Evolutionary conservation across 2,888 invertebrate species (phyloP).

Genomic region (Perithous albicinctus): DNA sequence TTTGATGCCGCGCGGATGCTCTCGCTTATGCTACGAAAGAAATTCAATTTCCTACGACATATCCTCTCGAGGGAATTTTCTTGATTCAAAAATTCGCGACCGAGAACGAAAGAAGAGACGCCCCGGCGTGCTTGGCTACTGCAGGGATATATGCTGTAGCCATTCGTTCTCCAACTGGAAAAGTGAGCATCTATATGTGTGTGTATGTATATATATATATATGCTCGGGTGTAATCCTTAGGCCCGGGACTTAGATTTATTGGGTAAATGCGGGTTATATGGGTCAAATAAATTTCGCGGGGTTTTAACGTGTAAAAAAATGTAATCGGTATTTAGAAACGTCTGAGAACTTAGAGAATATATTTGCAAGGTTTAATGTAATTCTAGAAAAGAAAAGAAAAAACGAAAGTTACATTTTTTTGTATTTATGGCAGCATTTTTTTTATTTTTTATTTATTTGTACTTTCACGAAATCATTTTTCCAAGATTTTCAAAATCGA

Average conservation of each 20-base stretch:
- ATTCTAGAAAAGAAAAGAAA: no score
- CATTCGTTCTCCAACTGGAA: slow-evolving; percentile 19
- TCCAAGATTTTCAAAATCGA: no score
- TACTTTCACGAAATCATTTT: no score
- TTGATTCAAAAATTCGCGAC: slow-evolving; percentile 67
- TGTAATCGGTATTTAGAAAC: neutral
- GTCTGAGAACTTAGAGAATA: no score
- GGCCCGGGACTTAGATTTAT: slow-evolving; percentile 9
- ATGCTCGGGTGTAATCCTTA: slow-evolving; percentile 12
- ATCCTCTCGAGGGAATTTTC: slow-evolving; percentile 66
- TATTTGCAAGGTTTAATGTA: no score
- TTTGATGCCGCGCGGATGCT: slow-evolving; percentile 63
- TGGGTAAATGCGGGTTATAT: neutral
- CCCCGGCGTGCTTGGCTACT: neutral
- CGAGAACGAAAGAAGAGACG: slow-evolving; percentile 24
- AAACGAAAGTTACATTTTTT: no score
- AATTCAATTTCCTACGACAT: slow-evolving; percentile 68
- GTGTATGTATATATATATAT: no score
- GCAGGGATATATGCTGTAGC: neutral
- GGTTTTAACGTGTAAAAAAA: neutral
- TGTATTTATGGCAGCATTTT: no score
- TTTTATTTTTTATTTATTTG: no score
- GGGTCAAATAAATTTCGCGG: neutral
- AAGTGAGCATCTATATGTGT: slow-evolving; percentile 8
- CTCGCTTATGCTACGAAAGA: slow-evolving; percentile 67